A percentile compares a stretch with the other conserved stretches of the same genome.
Evolutionary conservation across 2,113 vertebrate genomes (phyloP).

Genomic region (Rhadina sibilatrix): DNA sequence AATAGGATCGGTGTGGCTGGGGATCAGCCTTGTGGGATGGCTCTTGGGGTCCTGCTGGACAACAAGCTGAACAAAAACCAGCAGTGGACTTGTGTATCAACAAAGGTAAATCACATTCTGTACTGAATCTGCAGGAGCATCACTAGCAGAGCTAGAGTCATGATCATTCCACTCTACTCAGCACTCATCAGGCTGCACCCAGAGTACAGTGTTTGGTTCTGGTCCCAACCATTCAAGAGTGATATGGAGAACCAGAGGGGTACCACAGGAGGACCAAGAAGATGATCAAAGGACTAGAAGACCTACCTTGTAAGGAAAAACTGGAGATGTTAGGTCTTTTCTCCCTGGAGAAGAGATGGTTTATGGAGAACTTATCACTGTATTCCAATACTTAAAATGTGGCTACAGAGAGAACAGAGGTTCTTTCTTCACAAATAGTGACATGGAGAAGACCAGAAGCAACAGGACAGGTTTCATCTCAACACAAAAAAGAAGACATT

Average conservation of each 20-base stretch:
- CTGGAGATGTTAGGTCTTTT: not conserved
- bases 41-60: not conserved
- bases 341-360: not conserved
- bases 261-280: rapidly evolving
- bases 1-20: not conserved
- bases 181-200: rapidly evolving
- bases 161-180: not conserved
- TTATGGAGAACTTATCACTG: not conserved
- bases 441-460: not conserved
- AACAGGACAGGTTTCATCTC: not conserved
- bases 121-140: not conserved
- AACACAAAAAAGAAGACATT: not conserved
- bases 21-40: not conserved
- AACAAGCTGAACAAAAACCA: not conserved
- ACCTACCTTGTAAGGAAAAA: not conserved
- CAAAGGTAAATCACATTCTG: not conserved
- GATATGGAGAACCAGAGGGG: rapidly evolving
- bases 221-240: not conserved
- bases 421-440: not conserved
- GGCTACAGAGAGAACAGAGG: not conserved
- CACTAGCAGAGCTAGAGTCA: not conserved
- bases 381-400: not conserved
- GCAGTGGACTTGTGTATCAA: not conserved
- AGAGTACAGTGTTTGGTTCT: not conserved
- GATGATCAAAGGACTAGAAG: not conserved